Evolutionary conservation across 1,140 invertebrate genomes (phyloP).

Genomic region (Neodiprion lecontei): DNA sequence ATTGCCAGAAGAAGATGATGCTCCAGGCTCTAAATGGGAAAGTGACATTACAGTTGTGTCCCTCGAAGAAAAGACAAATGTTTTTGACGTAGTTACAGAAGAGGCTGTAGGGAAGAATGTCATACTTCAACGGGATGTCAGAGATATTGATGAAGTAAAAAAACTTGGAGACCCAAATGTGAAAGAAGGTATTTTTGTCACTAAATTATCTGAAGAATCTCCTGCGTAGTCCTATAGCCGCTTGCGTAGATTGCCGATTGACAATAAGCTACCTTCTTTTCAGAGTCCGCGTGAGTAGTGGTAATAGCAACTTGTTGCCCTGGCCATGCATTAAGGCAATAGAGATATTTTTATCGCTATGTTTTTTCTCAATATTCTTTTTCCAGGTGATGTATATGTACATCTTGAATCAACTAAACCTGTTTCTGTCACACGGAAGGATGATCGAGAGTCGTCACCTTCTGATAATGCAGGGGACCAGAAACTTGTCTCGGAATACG

Average conservation of each 20-base stretch:
- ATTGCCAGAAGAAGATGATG: constrained; percentile 28
- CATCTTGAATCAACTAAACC: background rate
- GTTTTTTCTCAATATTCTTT: too few relatives aligned
- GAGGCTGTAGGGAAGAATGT: background rate
- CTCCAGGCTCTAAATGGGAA: constrained; percentile 58
- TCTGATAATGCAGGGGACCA: constrained; percentile 35
- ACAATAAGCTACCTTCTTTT: background rate
- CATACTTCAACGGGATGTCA: constrained; percentile 22
- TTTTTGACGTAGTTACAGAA: constrained; percentile 21
- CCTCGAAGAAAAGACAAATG: constrained; percentile 7
- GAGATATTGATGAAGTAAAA: constrained; percentile 21
- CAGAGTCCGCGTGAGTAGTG: background rate
- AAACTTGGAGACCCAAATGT: background rate
- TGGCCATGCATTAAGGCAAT: too few relatives aligned
- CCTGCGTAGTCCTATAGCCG: background rate
- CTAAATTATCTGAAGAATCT: background rate
- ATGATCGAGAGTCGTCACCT: background rate
- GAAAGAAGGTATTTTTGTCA: background rate
- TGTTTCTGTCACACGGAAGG: background rate
- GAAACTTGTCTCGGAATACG: constrained; percentile 57
- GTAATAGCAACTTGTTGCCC: too few relatives aligned
- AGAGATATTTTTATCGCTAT: too few relatives aligned
- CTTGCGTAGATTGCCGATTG: background rate
- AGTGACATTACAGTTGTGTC: constrained; percentile 36
- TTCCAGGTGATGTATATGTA: background rate